Base-by-base conservation (phyloP, 23 tunicate genomes). In the Aplidium turbinatum region DNA sequence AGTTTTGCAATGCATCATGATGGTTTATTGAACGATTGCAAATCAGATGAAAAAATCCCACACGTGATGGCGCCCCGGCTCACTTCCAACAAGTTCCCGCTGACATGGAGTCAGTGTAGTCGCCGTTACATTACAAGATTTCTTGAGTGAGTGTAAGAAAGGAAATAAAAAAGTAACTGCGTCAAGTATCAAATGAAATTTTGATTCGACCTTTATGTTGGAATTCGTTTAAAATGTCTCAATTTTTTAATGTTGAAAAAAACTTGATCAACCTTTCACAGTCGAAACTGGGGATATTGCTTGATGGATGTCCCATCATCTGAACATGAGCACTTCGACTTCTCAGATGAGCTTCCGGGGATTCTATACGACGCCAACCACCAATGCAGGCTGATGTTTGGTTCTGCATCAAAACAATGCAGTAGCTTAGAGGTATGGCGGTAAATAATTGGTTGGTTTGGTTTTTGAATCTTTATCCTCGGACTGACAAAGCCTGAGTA, bases 1-100 rank as follows among this genome's bases (percentile, higher is more conserved):
- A 88, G 96, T 47, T 88, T 88, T 47, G 96, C 87, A 0, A 88
- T 88, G 96, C 96, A 88, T 45, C 96, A 88, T 75, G 96, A 88
- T 38, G 96, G 96, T 22, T 83, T 75, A 63, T 42, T 76, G 26
- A 88, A 88, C 67, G 65, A 76, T 31, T 88, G 96, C 75, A 60
- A 58, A 46, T 83, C 96, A n/a, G 53, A 77, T 35, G 72, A 85
- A 4, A 68, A 68, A 31, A 58, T 58, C 72, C 86, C 86, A 35
- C 78, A 75, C 25, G 73, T 88, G 58, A 88, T 88, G 96, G 77
- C 96, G 32, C 96, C 96, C 53, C 96, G 81, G 26, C 68, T 88
- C n/a, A 81, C 96, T 1, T 88, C 96, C 33, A 88, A 76, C 71
- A 88, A 76, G 34, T 55, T 81, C 1, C 96, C 96, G n/a, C 81